Evolutionary conservation across 2,888 invertebrate species (phyloP), one percentile per base, ranked within the genome.

Genomic region (Amaurobius ferox): DNA sequence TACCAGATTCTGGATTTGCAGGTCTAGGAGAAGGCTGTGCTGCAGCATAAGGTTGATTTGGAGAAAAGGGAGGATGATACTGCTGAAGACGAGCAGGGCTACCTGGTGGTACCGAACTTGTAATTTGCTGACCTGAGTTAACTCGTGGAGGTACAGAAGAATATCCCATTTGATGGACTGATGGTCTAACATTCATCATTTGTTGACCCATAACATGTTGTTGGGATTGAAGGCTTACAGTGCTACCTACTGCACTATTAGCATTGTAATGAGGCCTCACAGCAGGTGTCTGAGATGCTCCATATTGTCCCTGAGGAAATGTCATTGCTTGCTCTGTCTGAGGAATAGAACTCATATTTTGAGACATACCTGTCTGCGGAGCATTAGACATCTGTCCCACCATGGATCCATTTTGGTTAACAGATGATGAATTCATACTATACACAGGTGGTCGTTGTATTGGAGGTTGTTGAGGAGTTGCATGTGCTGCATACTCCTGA

Each of bases 281-380:
- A 19, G 79, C 44, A 30, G 77, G 44, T 62, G 88, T 48, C 71
- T 88, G 88, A 73, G 88, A 88, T 55, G 80, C 70, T 62, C 78
- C 79, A 78, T 88, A 88, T 61, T 86, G 88, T 88, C 88, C 88
- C 88, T 88, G 88, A 88, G 88, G 74, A 85, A 68, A 88, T 61
- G 86, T 62, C 70, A 87, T 74, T 44, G 83, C 40, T 71, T 88
- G 88, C 28, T 88, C 86, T 48, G 81, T 48, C 73, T 86, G 86
- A 35, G 88, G 64, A n/a, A 88, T 44, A 67, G 86, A 81, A 73
- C 67, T 77, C 32, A 81, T 71, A n/a, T 79, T 71, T 66, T 83
- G 88, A 68, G 88, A 64, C 48, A 79, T 39, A 23, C 73, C 79
- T 76, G 88, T 64, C 32, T 87, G 87, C 62, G 88, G 74, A 40